Base-by-base conservation (phyloP, 2,888 invertebrate genomes). In the Clostera curtula region DNA sequence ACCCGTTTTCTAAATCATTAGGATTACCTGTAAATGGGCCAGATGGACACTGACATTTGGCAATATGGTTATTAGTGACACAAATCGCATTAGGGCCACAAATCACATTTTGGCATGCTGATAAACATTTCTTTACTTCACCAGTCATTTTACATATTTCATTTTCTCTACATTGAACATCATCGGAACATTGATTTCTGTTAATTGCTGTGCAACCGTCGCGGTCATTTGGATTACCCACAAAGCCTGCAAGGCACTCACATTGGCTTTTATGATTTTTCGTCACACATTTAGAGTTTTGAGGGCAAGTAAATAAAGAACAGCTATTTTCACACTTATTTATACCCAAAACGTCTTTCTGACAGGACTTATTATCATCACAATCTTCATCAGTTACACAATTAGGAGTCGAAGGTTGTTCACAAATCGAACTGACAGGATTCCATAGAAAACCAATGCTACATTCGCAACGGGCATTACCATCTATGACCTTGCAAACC, bases 21-120 rank as follows among this genome's bases (percentile, higher is more conserved):
- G 96, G 94, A 77, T 96, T 91, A 2, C 96, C 96, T 5, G 93
- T 90, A 61, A 89, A 96, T 1, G 92, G 89, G 9, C 96, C 96
- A 4, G 92, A 90, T 9, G 95, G 95, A 59, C 96, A 96, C 52
- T 94, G 93, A 57, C 96, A 96, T 65, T 93, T 91, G 0, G 94
- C 92, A 7, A 91, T 91, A 63, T 96, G 96, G 57, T 96, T 96
- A 53, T 95, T 94, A 2, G 93, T 93, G 5, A 95, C 87, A 58
- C 96, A 96, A 9, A 96, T 85, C 4, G 96, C 95, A 41, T 92
- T 90, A 0, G 94, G 93, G 1, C 96, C 96, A 63, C 96, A 96
- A 23, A 86, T 84, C 0, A 91, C 70, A 19, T 87, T 86, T 40
- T 91, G 90, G 59, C 96, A 96, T 19, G 93, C 93, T 1, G 93